Evolutionary conservation across 2,888 invertebrate genomes (phyloP).

Genomic region (Pelosia muscerda): DNA sequence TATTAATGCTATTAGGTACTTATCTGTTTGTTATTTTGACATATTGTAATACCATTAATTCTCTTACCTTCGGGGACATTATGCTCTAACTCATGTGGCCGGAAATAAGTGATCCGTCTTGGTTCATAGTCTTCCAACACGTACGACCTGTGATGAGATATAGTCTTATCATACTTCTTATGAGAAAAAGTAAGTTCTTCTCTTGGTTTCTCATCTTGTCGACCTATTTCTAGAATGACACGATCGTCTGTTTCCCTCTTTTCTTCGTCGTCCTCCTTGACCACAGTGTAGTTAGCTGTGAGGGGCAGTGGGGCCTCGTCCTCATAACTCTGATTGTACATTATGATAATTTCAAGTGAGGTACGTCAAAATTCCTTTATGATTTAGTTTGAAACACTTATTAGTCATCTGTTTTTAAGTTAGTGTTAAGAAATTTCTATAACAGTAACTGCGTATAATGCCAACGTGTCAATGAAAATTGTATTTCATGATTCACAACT

Average conservation of each 20-base stretch:
- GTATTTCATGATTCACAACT: constrained; percentile 3
- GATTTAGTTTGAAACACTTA: background rate
- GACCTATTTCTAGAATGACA: constrained; percentile 83
- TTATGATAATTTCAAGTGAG: constrained; percentile 34
- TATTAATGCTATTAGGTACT: no score
- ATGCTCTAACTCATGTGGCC: constrained; percentile 76
- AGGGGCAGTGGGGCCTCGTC: constrained; percentile 77
- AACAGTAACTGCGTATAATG: background rate
- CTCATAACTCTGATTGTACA: constrained; percentile 76
- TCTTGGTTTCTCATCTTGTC: constrained; percentile 78
- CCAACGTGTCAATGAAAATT: constrained; percentile 15
- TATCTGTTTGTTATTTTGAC: background rate
- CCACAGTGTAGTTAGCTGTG: constrained; percentile 75
- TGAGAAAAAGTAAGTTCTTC: constrained; percentile 83
- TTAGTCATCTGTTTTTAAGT: constrained; percentile 6
- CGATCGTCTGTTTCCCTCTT: constrained; percentile 75
- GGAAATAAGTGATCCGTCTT: constrained; percentile 69
- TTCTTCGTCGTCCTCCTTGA: constrained; percentile 75
- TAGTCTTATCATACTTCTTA: constrained; percentile 84
- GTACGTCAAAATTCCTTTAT: background rate
- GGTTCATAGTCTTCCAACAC: constrained; percentile 81
- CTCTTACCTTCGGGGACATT: constrained; percentile 67
- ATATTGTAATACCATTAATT: background rate
- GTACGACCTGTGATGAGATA: constrained; percentile 80
- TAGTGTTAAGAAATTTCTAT: background rate